Percentiles rank a stretch among this genome's conserved stretches.
These are phyloP conservation scores for Bombus haemorrhoidalis DNA, from an alignment of 1,140 invertebrate species.

Conservation along the genomic window DNA sequence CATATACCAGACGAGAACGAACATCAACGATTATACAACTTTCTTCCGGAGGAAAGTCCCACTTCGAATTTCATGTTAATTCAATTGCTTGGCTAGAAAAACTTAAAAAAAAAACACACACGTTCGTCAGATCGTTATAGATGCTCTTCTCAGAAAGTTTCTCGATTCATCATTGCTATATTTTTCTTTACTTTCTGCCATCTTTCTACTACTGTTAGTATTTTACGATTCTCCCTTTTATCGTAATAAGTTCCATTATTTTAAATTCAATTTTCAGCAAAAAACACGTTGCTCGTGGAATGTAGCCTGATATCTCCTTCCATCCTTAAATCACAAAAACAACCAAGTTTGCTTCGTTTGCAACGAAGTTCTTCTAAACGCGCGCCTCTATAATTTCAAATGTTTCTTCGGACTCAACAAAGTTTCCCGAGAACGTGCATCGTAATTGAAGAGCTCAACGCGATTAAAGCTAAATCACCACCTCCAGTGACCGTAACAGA, in stretches of 20 bases:
- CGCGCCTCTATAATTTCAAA: not conserved
- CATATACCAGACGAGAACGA: too few species aligned
- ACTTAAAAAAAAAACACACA: too few species aligned
- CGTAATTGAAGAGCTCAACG: not conserved
- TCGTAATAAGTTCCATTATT: not conserved
- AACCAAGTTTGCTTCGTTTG: not conserved
- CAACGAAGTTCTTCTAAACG: not conserved
- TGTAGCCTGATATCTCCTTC: not conserved
- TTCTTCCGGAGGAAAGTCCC: too few species aligned
- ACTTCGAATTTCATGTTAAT: not conserved
- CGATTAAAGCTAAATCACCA: constrained; percentile 5
- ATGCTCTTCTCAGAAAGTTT: not conserved
- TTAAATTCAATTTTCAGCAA: not conserved
- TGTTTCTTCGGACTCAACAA: too few species aligned
- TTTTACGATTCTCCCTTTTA: too few species aligned
- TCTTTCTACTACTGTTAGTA: too few species aligned
- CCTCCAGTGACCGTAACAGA: not conserved
- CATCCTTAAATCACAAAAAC: not conserved
- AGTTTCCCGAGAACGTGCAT: not conserved
- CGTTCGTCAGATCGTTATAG: too few species aligned
- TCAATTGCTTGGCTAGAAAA: not conserved
- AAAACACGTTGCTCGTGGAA: not conserved
- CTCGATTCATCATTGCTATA: too few species aligned
- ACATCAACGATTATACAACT: too few species aligned
- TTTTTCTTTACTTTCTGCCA: too few species aligned